phyloP scores from a whole-genome alignment of 2,113 vertebrate genomes.

The Petrocephalus microphthalmus region DNA sequence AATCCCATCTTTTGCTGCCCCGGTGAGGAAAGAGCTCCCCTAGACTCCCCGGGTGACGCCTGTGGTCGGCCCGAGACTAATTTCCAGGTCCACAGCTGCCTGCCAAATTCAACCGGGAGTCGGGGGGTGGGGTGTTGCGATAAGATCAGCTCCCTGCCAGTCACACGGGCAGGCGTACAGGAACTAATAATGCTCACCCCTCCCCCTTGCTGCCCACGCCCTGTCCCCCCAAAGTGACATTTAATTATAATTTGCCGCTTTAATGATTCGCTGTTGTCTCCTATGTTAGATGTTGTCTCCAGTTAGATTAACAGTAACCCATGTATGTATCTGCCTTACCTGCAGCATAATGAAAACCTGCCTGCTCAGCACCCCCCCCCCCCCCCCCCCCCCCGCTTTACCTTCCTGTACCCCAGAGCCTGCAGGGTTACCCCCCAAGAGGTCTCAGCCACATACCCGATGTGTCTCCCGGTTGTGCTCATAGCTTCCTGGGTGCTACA shows the following conservation, averaged over 20 bases:
- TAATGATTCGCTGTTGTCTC: conserved; percentile 4
- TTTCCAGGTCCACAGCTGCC: not conserved
- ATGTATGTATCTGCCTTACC: not conserved
- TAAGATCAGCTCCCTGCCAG: not conserved
- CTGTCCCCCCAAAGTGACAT: not conserved
- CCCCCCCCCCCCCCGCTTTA: not conserved
- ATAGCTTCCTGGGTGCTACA: not conserved
- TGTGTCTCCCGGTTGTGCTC: not conserved
- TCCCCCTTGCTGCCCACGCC: not conserved
- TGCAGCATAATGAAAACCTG: not conserved
- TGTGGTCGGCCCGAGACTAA: not conserved
- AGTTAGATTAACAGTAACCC: not conserved
- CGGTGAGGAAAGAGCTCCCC: not conserved
- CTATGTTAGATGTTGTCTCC: no score
- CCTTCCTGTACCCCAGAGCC: not conserved
- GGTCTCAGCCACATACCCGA: not conserved
- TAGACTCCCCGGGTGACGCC: no score
- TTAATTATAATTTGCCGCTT: conserved; percentile 1
- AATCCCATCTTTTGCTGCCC: not conserved
- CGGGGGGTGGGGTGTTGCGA: not conserved
- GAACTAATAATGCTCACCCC: not conserved
- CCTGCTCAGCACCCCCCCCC: not conserved
- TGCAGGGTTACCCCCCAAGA: no score
- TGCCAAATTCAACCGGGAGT: not conserved
- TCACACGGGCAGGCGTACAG: not conserved